Percentiles rank a stretch among this genome's conserved stretches.
These are phyloP conservation scores for Dicrostonyx torquatus DNA, from an alignment of 2,797 vertebrate species.

Conservation along the genomic window DNA sequence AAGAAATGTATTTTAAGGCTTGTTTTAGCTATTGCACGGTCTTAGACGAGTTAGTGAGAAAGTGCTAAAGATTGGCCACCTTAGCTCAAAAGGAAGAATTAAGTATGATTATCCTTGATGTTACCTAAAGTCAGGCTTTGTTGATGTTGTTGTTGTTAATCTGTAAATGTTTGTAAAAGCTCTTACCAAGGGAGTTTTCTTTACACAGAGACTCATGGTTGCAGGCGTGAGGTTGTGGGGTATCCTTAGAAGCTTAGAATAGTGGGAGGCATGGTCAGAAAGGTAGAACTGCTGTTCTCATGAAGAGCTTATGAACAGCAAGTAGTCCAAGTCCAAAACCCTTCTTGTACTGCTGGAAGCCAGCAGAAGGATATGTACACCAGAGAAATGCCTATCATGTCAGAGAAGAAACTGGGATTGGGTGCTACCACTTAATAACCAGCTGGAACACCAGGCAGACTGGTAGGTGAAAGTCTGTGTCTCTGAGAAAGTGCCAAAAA, in stretches of 20 bases:
- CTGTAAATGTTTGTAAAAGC: not conserved
- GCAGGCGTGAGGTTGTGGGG: not conserved
- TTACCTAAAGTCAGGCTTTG: not conserved
- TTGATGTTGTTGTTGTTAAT: constrained; percentile 40
- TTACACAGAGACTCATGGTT: not conserved
- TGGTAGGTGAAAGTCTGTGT: not conserved
- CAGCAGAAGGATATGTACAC: not conserved
- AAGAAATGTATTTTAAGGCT: constrained; percentile 46
- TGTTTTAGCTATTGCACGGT: not conserved
- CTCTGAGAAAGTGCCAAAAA: not conserved
- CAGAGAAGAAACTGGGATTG: not conserved
- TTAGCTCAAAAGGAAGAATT: not conserved
- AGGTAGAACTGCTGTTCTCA: not conserved
- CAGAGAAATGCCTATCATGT: not conserved
- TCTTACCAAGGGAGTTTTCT: not conserved
- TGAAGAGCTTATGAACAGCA: not conserved
- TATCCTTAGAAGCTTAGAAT: not conserved
- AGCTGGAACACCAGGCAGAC: not conserved
- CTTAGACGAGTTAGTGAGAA: not conserved
- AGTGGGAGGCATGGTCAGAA: not conserved
- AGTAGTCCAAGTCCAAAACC: not conserved
- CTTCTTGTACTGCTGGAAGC: not conserved
- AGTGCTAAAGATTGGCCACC: not conserved
- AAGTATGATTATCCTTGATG: not conserved
- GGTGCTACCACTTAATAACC: not conserved